Base-by-base conservation (phyloP, 2,797 vertebrate genomes). In the Acrossocheilus wenchowensis region DNA sequence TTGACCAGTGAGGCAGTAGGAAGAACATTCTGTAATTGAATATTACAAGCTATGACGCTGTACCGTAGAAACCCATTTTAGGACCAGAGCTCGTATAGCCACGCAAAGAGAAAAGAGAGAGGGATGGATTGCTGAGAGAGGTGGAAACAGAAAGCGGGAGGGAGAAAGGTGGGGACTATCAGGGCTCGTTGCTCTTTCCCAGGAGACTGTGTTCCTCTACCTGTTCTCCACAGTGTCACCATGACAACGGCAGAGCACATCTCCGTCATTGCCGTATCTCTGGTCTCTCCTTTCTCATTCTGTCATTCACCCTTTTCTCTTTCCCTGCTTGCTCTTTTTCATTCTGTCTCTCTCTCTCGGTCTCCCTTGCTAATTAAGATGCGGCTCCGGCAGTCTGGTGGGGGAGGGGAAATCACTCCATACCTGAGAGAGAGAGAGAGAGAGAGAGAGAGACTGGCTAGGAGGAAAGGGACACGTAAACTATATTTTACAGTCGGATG, bases 241-340 rank as follows among this genome's bases (percentile, higher is more conserved):
- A 96, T 95, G 95, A 94, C 95, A 95, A 96, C 95, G 91, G 92
- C 84, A 89, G 91, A 92, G 92, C 94, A 93, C 94, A 93, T 92
- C 87, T 90, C 93, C 93, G 93, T 95, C 94, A 94, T 94, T 6
- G 66, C 21, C 50, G 71, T 74, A 86, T 87, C 85, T 39, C 66
- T 88, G 79, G 15, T 84, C 71, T 45, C 52, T 64, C 36, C 43
- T 68, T 75, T 30, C 80, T 75, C 34, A 36, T 78, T 64, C 74
- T 85, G 83, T 75, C 82, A 68, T 69, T 82, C 78, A 78, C 83
- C 68, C 77, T 78, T 77, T 68, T 54, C 62, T 50, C 83, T 83
- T 57, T 45, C 82, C 68, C 10, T 86, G 80, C 68, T 15, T 82
- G 69, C 6, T 50, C 26, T 43, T 39, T 79, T 80, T 57, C 68